phyloP scores from a whole-genome alignment of 2,888 invertebrate genomes.

The Rapana venosa region DNA sequence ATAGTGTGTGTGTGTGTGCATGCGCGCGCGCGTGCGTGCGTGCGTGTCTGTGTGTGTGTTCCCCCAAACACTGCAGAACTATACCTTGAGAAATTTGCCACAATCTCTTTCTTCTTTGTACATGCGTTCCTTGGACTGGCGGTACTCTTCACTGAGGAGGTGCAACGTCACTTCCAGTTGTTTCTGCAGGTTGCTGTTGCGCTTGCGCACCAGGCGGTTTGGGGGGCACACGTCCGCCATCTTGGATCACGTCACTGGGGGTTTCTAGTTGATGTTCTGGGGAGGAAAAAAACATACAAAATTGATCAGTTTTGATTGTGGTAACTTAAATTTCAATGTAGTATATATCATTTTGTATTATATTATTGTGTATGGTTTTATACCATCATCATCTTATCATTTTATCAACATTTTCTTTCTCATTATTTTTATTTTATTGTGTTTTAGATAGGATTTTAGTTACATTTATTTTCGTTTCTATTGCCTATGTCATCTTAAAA shows the following conservation, averaged over 20 bases:
- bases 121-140: constrained; percentile 45
- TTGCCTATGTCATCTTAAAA: no score
- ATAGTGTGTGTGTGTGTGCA: background rate
- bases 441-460: no score
- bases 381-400: no score
- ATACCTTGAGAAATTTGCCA: constrained; percentile 41
- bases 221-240: constrained; percentile 29
- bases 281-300: background rate
- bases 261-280: background rate
- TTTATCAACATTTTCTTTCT: no score
- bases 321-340: no score
- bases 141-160: constrained; percentile 48
- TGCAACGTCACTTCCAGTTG: constrained; percentile 46
- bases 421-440: no score
- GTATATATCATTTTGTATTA: no score
- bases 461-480: no score
- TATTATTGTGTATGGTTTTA: no score
- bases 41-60: background rate
- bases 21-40: background rate
- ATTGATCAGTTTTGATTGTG: no score
- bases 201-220: constrained; percentile 44
- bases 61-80: background rate
- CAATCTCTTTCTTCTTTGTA: constrained; percentile 43
- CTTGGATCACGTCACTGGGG: background rate
- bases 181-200: constrained; percentile 47